These are phyloP conservation scores for Albula goreensis DNA, from an alignment of 2,113 vertebrate genomes.

Conservation along the genomic window DNA sequence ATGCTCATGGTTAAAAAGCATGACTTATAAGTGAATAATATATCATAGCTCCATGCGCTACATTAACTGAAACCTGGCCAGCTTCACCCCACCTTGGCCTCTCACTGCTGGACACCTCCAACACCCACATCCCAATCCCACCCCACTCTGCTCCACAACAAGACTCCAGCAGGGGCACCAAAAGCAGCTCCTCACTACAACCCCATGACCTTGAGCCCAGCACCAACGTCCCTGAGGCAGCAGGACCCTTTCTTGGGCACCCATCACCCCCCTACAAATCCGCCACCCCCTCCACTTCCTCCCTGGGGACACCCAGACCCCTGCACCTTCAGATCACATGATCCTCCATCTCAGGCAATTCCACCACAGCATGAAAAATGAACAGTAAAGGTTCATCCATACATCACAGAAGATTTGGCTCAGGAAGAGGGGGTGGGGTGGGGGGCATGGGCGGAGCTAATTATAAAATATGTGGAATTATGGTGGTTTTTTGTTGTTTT, in stretches of 20 bases:
- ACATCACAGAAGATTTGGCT: slow-evolving; percentile 64
- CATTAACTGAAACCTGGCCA: not conserved
- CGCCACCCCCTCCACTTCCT: not conserved
- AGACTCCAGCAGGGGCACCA: not conserved
- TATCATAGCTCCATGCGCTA: not conserved
- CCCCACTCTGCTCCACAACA: not conserved
- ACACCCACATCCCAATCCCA: too few species aligned
- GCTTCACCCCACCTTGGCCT: not conserved
- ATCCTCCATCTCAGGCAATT: slow-evolving; percentile 62
- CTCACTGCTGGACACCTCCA: not conserved
- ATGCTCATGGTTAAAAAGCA: not conserved
- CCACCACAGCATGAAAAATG: slow-evolving; percentile 70
- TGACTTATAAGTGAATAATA: not conserved
- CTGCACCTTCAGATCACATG: slow-evolving; percentile 45
- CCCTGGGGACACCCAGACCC: slow-evolving; percentile 29
- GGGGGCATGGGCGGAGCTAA: slow-evolving; percentile 54
- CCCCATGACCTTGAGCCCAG: slow-evolving; percentile 17
- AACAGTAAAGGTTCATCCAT: slow-evolving; percentile 73
- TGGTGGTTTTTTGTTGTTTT: slow-evolving; percentile 47
- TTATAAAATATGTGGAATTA: slow-evolving; percentile 64
- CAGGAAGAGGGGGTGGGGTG: not conserved
- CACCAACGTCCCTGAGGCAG: not conserved
- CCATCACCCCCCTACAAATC: slow-evolving; percentile 17
- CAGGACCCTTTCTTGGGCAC: not conserved
- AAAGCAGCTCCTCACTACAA: not conserved